Conservation (phyloP, 2,797 vertebrate species). For the Mus caroli region DNA sequence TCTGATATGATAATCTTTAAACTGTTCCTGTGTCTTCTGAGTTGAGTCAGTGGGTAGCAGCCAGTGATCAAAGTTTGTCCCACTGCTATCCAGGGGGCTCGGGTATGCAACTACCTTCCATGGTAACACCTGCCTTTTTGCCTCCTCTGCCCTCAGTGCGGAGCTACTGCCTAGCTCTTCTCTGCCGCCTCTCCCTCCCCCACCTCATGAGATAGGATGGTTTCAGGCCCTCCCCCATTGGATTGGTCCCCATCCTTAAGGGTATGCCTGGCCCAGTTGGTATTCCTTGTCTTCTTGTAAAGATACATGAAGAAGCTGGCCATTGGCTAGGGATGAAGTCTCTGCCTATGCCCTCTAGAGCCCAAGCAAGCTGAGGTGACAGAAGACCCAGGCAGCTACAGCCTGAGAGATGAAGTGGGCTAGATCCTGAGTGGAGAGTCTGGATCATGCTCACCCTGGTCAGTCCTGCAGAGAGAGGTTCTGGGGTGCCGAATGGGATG, state of each 20-base stretch:
- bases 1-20: no score
- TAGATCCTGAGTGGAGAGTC: neutral
- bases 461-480: neutral
- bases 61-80: neutral
- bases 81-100: accelerated
- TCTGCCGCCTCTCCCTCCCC: neutral
- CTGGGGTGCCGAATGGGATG: neutral
- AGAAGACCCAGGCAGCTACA: neutral
- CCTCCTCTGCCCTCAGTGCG: neutral
- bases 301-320: neutral
- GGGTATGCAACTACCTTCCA: neutral
- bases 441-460: neutral
- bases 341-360: neutral
- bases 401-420: neutral
- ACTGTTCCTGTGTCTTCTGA: neutral
- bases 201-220: neutral
- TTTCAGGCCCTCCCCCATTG: neutral
- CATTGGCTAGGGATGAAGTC: neutral
- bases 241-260: neutral
- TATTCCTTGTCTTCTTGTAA: neutral
- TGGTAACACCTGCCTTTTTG: neutral
- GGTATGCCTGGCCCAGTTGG: neutral
- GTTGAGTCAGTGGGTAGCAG: neutral
- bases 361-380: neutral
- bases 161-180: neutral